Evolutionary conservation across 2,797 vertebrate species (phyloP), one percentile per base, ranked within the genome.

Genomic region (Bufotes viridis): DNA sequence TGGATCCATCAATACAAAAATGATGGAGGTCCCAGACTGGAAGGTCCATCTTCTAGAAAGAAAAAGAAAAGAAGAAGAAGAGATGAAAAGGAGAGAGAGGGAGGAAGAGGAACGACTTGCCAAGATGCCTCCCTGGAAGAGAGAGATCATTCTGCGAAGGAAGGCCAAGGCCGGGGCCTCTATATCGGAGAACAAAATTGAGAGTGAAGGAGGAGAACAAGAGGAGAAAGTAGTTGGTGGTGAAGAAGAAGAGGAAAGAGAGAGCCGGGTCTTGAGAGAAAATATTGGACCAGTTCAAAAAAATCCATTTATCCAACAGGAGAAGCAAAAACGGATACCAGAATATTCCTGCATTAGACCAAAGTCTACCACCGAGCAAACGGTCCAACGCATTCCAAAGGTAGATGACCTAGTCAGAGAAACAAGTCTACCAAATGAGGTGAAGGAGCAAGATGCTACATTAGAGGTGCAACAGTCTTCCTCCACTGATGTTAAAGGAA

Each of bases 61-160:
- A 82, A 96, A 97, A 91, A 93, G 96, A 90, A 94, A 94, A 92
- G 97, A 97, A 86, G 97, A 97, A 93, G 96, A 96, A 87, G 95
- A 95, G 3, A 90, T 95, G 24, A 96, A 95, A 51, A 95, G 93
- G 88, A 93, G 94, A 34, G 97, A 96, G 79, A 95, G 94, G 84
- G 96, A 96, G 17, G 96, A 97, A 88, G 94, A 96, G 90, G 94
- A 96, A 53, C 96, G 96, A 63, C 93, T 97, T 26, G 96, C 97
- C 83, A 97, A 93, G 92, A 97, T 98, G 95, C 97, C 97, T 0
- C 96, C 96, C 29, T 98, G 97, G 97, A 98, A 98, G 86, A 93
- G 97, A 86, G 97, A 96, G 42, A 96, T 98, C 88, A 96, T 98
- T 90, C 96, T 97, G 89, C 92, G 97, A 26, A 95, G 97, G 65